These are phyloP conservation scores for Heliconius eleuchia DNA, from an alignment of 1,140 invertebrate genomes.

Conservation along the genomic window DNA sequence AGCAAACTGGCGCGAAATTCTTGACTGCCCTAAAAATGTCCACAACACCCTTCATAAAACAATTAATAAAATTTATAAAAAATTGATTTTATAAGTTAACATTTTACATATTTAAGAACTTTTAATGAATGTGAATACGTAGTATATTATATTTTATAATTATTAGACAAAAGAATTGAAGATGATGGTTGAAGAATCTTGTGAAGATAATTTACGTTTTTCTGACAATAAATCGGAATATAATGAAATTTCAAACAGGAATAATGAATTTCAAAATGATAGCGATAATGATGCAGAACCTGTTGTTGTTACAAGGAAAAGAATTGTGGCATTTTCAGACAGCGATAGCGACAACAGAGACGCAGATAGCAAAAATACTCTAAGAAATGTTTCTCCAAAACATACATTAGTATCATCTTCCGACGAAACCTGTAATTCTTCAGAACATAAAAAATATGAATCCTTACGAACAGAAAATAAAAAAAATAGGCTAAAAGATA, in stretches of 20 bases:
- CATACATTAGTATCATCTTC: neutral
- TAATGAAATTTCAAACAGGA: neutral
- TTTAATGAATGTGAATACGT: neutral
- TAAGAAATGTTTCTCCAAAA: constrained; percentile 3
- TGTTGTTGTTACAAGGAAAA: constrained; percentile 39
- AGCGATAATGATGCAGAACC: constrained; percentile 36
- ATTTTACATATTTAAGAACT: neutral
- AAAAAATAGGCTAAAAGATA: constrained; percentile 59
- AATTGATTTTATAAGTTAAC: neutral
- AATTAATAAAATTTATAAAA: too few relatives aligned
- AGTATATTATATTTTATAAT: neutral
- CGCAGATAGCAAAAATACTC: constrained; percentile 32
- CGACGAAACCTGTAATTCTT: neutral
- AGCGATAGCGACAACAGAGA: constrained; percentile 56
- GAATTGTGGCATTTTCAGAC: constrained; percentile 48
- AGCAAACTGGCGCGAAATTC: neutral
- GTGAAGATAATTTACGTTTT: neutral
- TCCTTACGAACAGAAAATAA: constrained; percentile 51
- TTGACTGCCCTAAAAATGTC: neutral
- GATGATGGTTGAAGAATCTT: constrained; percentile 2
- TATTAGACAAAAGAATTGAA: neutral
- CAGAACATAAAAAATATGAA: constrained; percentile 20
- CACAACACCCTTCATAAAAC: too few relatives aligned
- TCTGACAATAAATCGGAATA: neutral
- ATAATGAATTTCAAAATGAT: neutral